Evolutionary conservation across 2,797 vertebrate species (phyloP).

Genomic region (Columba guinea): DNA sequence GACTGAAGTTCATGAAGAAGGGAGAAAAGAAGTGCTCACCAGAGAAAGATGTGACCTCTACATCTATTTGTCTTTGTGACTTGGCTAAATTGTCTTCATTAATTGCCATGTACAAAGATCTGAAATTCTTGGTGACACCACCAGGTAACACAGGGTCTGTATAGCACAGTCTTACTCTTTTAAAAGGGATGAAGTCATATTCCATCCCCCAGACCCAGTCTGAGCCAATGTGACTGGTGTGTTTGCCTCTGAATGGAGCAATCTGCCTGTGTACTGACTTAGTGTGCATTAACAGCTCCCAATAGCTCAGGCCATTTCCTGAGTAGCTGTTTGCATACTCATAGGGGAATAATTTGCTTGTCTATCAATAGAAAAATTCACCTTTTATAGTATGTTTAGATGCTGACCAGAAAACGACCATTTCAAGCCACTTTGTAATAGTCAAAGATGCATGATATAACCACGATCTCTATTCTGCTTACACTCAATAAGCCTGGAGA

Average conservation of each 20-base stretch:
- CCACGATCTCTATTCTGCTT: neutral
- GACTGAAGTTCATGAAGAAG: neutral
- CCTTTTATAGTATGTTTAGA: neutral
- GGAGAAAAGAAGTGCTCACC: neutral
- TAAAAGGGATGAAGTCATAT: neutral
- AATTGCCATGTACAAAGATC: neutral
- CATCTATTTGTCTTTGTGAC: neutral
- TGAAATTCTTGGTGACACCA: neutral
- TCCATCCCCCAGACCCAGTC: neutral
- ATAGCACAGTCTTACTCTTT: neutral
- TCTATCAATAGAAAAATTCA: neutral
- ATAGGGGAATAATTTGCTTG: neutral
- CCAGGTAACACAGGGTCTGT: neutral
- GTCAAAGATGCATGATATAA: neutral
- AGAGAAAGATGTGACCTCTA: neutral
- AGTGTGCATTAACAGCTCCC: neutral
- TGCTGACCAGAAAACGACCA: neutral
- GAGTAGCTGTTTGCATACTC: neutral
- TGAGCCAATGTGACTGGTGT: neutral
- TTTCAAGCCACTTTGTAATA: neutral
- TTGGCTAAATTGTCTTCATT: neutral
- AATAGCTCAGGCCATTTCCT: neutral
- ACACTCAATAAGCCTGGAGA: neutral
- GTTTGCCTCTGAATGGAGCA: neutral
- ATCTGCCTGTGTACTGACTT: neutral